Percentiles rank a stretch among this genome's conserved stretches.
phyloP scores from a whole-genome alignment of 2,888 invertebrate genomes.

The Caenorhabditis angaria region DNA sequence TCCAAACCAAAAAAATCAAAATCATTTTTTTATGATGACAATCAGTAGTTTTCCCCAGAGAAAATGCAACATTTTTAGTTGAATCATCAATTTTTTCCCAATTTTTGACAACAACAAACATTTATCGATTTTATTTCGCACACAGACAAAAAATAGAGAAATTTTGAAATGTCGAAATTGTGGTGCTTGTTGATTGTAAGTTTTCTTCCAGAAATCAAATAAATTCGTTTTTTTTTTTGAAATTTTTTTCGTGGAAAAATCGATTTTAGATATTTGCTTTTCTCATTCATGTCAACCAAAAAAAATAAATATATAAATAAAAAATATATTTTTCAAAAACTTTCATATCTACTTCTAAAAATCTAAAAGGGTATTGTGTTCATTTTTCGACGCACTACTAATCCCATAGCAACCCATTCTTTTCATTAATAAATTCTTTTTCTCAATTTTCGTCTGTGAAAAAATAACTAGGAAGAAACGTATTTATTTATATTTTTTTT shows the following conservation, averaged over 20 bases:
- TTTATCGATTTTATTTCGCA: neutral
- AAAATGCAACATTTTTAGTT: neutral
- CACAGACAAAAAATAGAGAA: neutral
- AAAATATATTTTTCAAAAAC: neutral
- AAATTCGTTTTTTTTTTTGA: too few relatives aligned
- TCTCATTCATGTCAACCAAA: neutral
- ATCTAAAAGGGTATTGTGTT: neutral
- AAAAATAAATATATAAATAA: neutral
- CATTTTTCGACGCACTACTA: constrained; percentile 14
- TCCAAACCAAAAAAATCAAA: too few relatives aligned
- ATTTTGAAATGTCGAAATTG: neutral
- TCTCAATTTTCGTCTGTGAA: too few relatives aligned
- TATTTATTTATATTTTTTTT: too few relatives aligned
- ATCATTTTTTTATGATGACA: too few relatives aligned
- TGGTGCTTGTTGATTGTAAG: neutral
- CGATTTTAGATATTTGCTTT: too few relatives aligned
- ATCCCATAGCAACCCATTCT: constrained; percentile 30
- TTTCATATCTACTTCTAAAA: too few relatives aligned
- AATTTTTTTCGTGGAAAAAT: too few relatives aligned
- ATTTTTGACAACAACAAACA: neutral
- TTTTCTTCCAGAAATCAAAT: too few relatives aligned
- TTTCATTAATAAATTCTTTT: neutral
- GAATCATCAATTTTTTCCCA: neutral
- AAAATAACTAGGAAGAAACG: too few relatives aligned
- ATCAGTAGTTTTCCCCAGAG: too few relatives aligned